These are phyloP conservation scores for Zonotrichia albicollis DNA, from an alignment of 2,797 vertebrate genomes.

Conservation along the genomic window DNA sequence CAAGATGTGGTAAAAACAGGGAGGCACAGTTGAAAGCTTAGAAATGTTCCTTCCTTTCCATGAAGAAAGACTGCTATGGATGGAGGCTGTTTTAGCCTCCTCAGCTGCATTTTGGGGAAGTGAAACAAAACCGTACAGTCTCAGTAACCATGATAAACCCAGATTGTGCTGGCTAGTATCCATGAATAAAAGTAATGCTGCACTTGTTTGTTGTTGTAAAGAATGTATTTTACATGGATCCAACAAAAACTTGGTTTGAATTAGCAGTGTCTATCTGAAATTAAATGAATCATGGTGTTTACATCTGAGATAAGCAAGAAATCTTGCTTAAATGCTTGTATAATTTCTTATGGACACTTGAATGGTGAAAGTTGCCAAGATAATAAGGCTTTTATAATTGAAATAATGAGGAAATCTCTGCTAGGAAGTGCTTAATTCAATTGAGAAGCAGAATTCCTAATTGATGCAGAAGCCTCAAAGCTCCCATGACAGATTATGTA, in stretches of 20 bases:
- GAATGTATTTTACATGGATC: neutral
- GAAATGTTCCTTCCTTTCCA: neutral
- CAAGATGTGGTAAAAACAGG: neutral
- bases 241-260: neutral
- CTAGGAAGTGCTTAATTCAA: neutral
- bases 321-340: neutral
- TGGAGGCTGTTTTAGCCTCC: neutral
- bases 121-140: neutral
- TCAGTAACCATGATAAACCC: neutral
- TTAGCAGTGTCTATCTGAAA: neutral
- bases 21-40: neutral
- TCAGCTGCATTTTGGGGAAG: neutral
- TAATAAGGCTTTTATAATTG: neutral
- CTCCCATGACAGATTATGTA: neutral
- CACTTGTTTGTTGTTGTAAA: neutral
- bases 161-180: neutral
- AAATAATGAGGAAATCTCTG: conserved; percentile 8
- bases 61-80: neutral
- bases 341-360: neutral
- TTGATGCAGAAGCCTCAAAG: neutral
- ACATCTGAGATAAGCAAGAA: neutral
- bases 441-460: neutral
- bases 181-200: neutral
- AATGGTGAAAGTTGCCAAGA: neutral
- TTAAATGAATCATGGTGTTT: neutral